Evolutionary conservation across 2,888 invertebrate genomes (phyloP), one percentile per base, ranked within the genome.

Genomic region (Mythimna pallens): DNA sequence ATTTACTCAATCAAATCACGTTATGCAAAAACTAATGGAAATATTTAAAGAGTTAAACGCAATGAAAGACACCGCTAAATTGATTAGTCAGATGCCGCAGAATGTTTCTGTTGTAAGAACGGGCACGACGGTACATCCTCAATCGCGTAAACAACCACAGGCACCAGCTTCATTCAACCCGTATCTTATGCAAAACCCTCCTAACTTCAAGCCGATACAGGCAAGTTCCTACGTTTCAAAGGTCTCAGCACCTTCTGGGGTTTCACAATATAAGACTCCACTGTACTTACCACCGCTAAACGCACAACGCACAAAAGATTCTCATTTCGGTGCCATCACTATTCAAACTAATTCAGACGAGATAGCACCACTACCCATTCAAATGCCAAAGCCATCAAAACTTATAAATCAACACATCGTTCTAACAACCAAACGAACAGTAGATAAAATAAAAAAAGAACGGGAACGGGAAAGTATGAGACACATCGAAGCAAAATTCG

Each of bases 291-390:
- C 69, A 30, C 71, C 69, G 3, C 3, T 68, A 30, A 81, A 69
- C 25, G 9, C n/a, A 1, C 50, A 74, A 14, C 69, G 47, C 9
- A 68, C 14, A 40, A 73, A 57, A 0, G 65, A 70, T 58, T 40
- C 62, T n/a, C 63, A 22, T 14, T n/a, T 66, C 34, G 54, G 58
- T 17, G 86, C 94, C 0, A 87, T 92, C 50, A 93, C 92, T 50
- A 87, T 95, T 77, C 96, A 96, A 83, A 95, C 95, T 0, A 94
- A 96, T 82, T 90, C 90, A 2, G 82, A 89, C 12, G 93, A 93
- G 83, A 91, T 96, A 70, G 89, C 92, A 30, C 95, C 95, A 3
- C 76, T 96, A 36, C 89, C 89, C 12, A 86, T 96, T 64, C 89
- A 91, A 22, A 77, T 94, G 54, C 74, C 88, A 9, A 90, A 92